phyloP scores from a whole-genome alignment of 2,888 invertebrate species.

The Pyrgus malvae region DNA sequence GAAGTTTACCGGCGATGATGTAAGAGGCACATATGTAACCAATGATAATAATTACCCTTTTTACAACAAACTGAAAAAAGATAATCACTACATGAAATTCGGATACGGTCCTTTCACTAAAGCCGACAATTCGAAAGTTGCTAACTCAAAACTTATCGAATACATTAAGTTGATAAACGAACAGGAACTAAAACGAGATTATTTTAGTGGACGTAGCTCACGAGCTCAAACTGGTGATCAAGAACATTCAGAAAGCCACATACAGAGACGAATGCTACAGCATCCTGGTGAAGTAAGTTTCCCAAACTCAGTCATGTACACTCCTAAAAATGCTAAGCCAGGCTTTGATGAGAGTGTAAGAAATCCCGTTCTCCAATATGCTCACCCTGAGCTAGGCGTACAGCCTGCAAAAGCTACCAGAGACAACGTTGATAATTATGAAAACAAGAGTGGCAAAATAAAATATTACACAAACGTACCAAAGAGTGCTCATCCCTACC shows the following conservation, averaged over 20 bases:
- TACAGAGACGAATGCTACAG: constrained; percentile 87
- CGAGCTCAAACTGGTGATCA: constrained; percentile 71
- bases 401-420: constrained; percentile 86
- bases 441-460: constrained; percentile 61
- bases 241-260: constrained; percentile 78
- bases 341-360: constrained; percentile 87
- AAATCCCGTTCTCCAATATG: constrained; percentile 89
- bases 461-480: constrained; percentile 79
- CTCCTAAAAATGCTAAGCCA: constrained; percentile 82
- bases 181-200: constrained; percentile 83
- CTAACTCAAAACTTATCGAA: constrained; percentile 83
- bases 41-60: constrained; percentile 49
- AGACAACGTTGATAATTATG: constrained; percentile 60
- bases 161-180: constrained; percentile 86
- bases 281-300: constrained; percentile 84
- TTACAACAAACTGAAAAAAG: constrained; percentile 69
- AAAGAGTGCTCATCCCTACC: constrained; percentile 81
- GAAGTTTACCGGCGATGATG: constrained; percentile 61
- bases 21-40: constrained; percentile 43
- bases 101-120: constrained; percentile 84
- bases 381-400: constrained; percentile 89
- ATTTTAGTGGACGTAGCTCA: constrained; percentile 79
- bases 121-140: constrained; percentile 82
- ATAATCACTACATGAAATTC: constrained; percentile 66
- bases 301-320: constrained; percentile 85